Evolutionary conservation across 2,888 invertebrate genomes (phyloP).

Genomic region (Andrena flavipes): DNA sequence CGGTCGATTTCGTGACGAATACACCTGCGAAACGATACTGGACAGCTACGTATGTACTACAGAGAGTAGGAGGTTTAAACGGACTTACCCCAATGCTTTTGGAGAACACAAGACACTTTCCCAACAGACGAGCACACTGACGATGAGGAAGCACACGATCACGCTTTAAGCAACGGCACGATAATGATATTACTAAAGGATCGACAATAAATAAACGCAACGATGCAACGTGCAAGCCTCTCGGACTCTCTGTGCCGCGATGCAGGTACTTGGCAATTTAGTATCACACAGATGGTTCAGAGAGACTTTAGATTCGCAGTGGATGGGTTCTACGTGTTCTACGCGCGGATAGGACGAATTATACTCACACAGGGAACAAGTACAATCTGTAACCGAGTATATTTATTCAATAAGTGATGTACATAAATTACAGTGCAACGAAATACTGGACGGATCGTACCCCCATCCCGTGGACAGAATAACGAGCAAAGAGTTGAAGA

Average conservation of each 20-base stretch:
- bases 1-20: neutral
- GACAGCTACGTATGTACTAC: neutral
- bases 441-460: conserved; percentile 78
- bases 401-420: conserved; percentile 81
- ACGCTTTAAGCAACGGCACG: conserved; percentile 51
- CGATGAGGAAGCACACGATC: conserved; percentile 47
- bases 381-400: conserved; percentile 72
- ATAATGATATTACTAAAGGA: neutral
- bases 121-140: conserved; percentile 55
- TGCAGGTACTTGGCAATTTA: neutral
- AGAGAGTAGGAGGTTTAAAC: neutral
- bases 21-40: neutral
- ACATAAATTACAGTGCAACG: conserved; percentile 81
- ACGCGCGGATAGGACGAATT: conserved; percentile 25
- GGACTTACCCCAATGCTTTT: conserved; percentile 59
- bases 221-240: neutral
- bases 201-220: conserved; percentile 5
- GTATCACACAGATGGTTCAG: neutral
- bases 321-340: neutral
- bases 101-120: conserved; percentile 32
- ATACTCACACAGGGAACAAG: conserved; percentile 33
- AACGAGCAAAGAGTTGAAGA: conserved; percentile 39
- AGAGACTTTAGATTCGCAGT: neutral
- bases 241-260: neutral
- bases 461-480: conserved; percentile 62